A percentile compares a stretch with the other conserved stretches of the same genome.
phyloP scores from a whole-genome alignment of 2,797 vertebrate genomes.

The Paedocypris micromegethes region DNA sequence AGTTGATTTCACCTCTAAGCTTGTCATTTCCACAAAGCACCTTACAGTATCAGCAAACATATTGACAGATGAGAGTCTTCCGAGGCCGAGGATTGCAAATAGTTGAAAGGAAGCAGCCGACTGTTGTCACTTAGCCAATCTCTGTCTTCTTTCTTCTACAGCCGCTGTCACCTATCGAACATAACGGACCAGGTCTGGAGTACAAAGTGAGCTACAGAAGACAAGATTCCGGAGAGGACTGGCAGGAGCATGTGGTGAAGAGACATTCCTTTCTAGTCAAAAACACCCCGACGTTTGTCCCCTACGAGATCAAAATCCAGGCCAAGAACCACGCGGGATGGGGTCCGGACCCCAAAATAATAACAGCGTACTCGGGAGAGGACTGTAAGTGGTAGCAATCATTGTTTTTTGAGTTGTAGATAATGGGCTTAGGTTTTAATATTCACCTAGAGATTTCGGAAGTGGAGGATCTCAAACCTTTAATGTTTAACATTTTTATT shows the following conservation, averaged over 20 bases:
- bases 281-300: constrained; percentile 85
- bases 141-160: constrained; percentile 50
- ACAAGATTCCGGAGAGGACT: constrained; percentile 70
- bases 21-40: too few relatives aligned
- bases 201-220: constrained; percentile 87
- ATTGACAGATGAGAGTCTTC: too few relatives aligned
- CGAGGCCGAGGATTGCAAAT: too few relatives aligned
- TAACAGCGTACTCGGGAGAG: constrained; percentile 85
- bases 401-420: constrained; percentile 14
- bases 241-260: constrained; percentile 81
- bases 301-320: constrained; percentile 90
- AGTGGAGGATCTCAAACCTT: too few relatives aligned
- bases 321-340: constrained; percentile 80
- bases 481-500: too few relatives aligned
- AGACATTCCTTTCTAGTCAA: constrained; percentile 82
- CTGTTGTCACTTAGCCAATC: neutral
- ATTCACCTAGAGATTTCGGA: too few relatives aligned
- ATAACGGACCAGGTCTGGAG: constrained; percentile 87
- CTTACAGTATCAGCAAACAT: too few relatives aligned
- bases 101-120: constrained; percentile 4
- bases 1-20: too few relatives aligned
- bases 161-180: constrained; percentile 81
- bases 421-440: constrained; percentile 31
- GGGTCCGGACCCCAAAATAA: constrained; percentile 79
- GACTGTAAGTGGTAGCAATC: constrained; percentile 76